phyloP scores from a whole-genome alignment of 2,888 invertebrate genomes.

The Drosophila colorata region DNA sequence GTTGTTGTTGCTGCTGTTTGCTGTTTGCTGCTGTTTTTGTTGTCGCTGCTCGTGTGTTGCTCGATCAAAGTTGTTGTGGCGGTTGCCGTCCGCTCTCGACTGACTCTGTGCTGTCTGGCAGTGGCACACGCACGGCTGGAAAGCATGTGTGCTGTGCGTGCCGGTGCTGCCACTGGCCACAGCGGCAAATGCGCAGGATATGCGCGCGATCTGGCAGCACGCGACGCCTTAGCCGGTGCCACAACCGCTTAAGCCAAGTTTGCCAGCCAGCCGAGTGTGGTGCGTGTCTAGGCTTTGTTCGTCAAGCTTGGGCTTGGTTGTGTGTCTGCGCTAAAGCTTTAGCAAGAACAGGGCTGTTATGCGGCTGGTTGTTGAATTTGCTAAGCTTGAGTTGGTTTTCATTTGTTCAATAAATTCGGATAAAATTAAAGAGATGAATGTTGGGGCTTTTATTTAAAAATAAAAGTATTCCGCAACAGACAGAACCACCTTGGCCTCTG shows the following conservation, averaged over 20 bases:
- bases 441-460: too few relatives aligned
- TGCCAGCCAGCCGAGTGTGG: not conserved
- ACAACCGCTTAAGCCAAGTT: slow-evolving; percentile 9
- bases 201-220: slow-evolving; percentile 30
- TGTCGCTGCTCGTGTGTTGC: slow-evolving; percentile 1
- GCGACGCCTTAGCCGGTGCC: not conserved
- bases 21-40: slow-evolving; percentile 4
- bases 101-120: slow-evolving; percentile 32
- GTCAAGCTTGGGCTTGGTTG: not conserved
- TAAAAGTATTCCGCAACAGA: not conserved
- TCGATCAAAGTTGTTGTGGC: slow-evolving; percentile 54
- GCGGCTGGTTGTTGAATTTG: slow-evolving; percentile 2
- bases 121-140: slow-evolving; percentile 35
- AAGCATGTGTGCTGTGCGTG: slow-evolving; percentile 25
- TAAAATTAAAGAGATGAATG: too few relatives aligned
- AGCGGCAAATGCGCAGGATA: slow-evolving; percentile 47
- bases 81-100: slow-evolving; percentile 63
- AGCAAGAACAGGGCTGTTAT: slow-evolving; percentile 28
- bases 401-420: not conserved
- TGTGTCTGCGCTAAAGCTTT: not conserved
- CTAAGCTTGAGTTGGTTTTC: not conserved
- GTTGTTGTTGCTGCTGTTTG: not conserved
- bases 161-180: slow-evolving; percentile 33
- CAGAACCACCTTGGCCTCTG: slow-evolving; percentile 6
- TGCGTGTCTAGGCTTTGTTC: not conserved